Evolutionary conservation across 2,113 vertebrate species (phyloP).

Genomic region (Tragelaphus scriptus): DNA sequence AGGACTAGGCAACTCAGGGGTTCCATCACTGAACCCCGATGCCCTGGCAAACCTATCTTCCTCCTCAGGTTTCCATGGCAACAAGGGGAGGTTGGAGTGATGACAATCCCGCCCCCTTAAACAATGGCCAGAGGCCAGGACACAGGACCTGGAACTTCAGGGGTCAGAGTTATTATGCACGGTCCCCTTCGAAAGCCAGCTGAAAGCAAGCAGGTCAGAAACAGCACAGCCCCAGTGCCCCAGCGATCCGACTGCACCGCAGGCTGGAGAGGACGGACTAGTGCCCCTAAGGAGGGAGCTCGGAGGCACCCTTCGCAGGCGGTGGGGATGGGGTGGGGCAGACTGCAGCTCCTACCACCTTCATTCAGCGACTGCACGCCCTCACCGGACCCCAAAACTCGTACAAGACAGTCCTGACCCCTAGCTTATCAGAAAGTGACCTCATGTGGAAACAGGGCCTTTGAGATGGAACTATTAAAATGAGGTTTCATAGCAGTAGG

Average conservation of each 20-base stretch:
- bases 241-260: accelerated
- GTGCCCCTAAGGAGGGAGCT: not conserved
- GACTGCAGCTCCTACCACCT: not conserved
- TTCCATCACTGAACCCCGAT: accelerated
- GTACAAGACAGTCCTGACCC: too few relatives aligned
- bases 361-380: accelerated
- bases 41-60: not conserved
- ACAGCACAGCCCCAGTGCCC: accelerated
- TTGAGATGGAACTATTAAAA: not conserved
- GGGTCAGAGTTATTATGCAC: not conserved
- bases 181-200: too few relatives aligned
- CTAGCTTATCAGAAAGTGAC: not conserved
- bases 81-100: not conserved
- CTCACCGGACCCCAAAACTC: accelerated
- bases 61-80: not conserved
- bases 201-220: not conserved
- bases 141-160: not conserved
- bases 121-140: not conserved
- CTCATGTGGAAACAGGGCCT: not conserved
- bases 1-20: too few relatives aligned
- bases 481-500: not conserved
- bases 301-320: accelerated
- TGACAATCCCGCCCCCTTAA: accelerated
- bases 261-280: not conserved
- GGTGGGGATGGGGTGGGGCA: accelerated